Conservation (phyloP, 2,113 vertebrate species). For the Callionymus lyra region DNA sequence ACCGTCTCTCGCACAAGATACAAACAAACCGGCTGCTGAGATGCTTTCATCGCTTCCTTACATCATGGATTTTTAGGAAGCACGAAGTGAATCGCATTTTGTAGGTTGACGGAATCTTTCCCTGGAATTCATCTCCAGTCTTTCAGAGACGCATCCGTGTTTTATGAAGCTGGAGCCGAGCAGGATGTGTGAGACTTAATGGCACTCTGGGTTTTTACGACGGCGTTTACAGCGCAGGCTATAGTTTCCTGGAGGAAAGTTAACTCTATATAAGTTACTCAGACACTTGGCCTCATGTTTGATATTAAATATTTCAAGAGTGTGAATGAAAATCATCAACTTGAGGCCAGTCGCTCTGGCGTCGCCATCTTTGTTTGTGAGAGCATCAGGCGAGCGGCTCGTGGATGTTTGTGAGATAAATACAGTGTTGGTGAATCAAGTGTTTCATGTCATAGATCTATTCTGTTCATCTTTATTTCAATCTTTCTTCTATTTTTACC, state of each 20-base stretch:
- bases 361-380: too few species aligned
- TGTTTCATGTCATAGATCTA: too few species aligned
- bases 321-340: too few species aligned
- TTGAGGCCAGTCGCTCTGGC: too few species aligned
- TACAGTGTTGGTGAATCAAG: too few species aligned
- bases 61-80: too few species aligned
- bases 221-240: conserved; percentile 63
- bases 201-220: conserved; percentile 59
- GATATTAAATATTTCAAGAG: too few species aligned
- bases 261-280: neutral
- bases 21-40: conserved; percentile 27
- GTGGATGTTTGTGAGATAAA: too few species aligned
- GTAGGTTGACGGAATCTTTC: conserved; percentile 47
- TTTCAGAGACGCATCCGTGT: conserved; percentile 69
- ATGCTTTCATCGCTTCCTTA: conserved; percentile 47
- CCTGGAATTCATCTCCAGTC: conserved; percentile 45
- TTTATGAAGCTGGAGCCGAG: conserved; percentile 54
- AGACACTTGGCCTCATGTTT: too few species aligned
- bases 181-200: conserved; percentile 63
- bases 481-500: too few species aligned
- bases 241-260: conserved; percentile 52
- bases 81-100: conserved; percentile 3
- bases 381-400: too few species aligned
- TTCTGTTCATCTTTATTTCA: too few species aligned
- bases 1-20: conserved; percentile 15